Base-by-base conservation (phyloP, 2,113 vertebrate genomes). In the Cephalopterus ornatus region DNA sequence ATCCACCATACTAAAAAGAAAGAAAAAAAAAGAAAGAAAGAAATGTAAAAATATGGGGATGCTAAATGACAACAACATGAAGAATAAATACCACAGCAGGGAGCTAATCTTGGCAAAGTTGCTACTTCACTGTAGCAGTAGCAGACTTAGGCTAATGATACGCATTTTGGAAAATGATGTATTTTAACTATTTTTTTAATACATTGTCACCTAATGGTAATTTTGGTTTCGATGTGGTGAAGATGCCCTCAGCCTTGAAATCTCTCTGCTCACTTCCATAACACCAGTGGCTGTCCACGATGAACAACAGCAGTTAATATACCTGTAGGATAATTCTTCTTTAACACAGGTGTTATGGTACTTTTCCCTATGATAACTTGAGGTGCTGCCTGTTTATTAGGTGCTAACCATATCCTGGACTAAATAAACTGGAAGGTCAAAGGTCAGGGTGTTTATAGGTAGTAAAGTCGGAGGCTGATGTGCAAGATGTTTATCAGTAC, bases 381-480 rank as follows among this genome's bases (percentile, higher is more conserved):
- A 94, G 91, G 92, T 92, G 71, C 90, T 91, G 92, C 91, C 89
- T 96, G 91, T 97, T 97, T 97, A 97, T 96, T 95, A 97, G 96
- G 89, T 97, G 96, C 96, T 97, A 96, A 97, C 91, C 95, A 79
- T 96, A 96, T 95, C 92, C 96, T 95, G 96, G 96, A 86, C 94
- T 95, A 96, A 96, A 97, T 95, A 97, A 97, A 97, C 81, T 65
- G 52, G 63, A 53, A 92, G 97, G 93, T 94, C 95, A 95, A 87
- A 96, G 91, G 92, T 86, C 76, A 91, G 49, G 94, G 97, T 96
- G 96, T 97, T 97, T 97, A 97, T 97, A 92, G 95, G 96, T 96
- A 94, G 88, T 97, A 96, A 95, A 93, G 87, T 91, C 7, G 5
- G 79, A 75, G 93, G 89, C 89, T 95, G 95, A 97, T 96, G 95